These are phyloP conservation scores for Tortrix viridana DNA, from an alignment of 2,888 invertebrate genomes.

Conservation along the genomic window DNA sequence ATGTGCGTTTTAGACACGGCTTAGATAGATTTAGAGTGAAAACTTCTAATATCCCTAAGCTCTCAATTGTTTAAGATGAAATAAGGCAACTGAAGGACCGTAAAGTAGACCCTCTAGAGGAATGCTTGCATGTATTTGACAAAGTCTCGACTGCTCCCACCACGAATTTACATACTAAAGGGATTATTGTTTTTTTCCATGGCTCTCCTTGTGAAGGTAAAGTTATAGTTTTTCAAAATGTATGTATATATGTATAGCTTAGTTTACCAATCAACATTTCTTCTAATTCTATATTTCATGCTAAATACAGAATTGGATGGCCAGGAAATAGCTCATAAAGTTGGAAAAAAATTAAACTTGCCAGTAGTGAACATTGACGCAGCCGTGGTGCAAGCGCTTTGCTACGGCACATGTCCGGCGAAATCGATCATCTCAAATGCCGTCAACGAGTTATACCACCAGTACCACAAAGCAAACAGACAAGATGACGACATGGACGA, in stretches of 20 bases:
- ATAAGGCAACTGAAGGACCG: slow-evolving; percentile 61
- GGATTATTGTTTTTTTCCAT: slow-evolving; percentile 70
- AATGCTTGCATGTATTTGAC: slow-evolving; percentile 56
- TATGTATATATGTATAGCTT: too few relatives aligned
- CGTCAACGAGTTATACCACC: slow-evolving; percentile 63
- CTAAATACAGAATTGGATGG: slow-evolving; percentile 60
- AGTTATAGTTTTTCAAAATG: neutral
- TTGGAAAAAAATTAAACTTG: slow-evolving; percentile 70
- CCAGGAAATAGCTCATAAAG: slow-evolving; percentile 70
- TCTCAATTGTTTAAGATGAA: slow-evolving; percentile 56
- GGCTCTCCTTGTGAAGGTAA: slow-evolving; percentile 76
- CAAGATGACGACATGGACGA: slow-evolving; percentile 51
- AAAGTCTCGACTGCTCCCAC: slow-evolving; percentile 41
- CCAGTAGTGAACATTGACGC: slow-evolving; percentile 79
- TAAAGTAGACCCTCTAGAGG: slow-evolving; percentile 64
- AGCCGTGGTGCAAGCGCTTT: slow-evolving; percentile 76
- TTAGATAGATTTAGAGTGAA: too few relatives aligned
- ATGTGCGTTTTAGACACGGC: too few relatives aligned
- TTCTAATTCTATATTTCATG: neutral
- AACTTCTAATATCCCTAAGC: too few relatives aligned
- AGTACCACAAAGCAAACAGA: slow-evolving; percentile 43
- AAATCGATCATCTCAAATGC: slow-evolving; percentile 54
- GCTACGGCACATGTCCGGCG: slow-evolving; percentile 55
- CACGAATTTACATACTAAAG: slow-evolving; percentile 58
- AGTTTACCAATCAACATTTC: neutral